Evolutionary conservation across 53 echinoderm and acorn worm species (phyloP).

Genomic region (Holothuria scabra): DNA sequence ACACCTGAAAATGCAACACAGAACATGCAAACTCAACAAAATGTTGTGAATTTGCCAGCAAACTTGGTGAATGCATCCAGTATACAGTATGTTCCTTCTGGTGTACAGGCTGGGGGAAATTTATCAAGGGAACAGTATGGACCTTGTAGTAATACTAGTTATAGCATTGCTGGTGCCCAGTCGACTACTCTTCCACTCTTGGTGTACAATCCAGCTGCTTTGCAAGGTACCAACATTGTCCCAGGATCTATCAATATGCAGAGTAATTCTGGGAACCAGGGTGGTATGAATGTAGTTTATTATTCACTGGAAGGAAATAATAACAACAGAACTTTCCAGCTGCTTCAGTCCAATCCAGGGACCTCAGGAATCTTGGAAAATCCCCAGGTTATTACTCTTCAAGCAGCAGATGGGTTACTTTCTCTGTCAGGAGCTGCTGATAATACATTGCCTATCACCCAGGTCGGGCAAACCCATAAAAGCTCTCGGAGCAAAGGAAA

Average conservation of each 20-base stretch:
- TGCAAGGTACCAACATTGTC: neutral
- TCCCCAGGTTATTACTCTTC: conserved; percentile 10
- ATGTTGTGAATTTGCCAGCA: no score
- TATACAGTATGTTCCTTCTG: no score
- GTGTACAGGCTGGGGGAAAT: no score
- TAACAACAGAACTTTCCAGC: neutral
- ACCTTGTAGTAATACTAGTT: neutral
- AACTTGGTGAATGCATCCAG: no score
- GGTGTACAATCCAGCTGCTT: no score
- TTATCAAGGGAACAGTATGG: no score
- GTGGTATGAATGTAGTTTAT: neutral
- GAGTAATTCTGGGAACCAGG: neutral
- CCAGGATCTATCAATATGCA: neutral
- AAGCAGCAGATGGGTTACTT: conserved; percentile 17
- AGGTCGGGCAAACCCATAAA: neutral
- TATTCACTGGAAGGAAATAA: neutral
- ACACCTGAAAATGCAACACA: no score
- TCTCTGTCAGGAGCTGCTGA: neutral
- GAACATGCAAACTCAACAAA: no score
- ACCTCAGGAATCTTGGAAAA: no score
- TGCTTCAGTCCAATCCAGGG: neutral
- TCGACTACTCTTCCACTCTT: neutral
- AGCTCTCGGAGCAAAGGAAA: no score
- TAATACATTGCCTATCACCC: neutral
- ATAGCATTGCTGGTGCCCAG: neutral